Base-by-base conservation (phyloP, 2,113 vertebrate species). In the Psilopsiagon aymara region DNA sequence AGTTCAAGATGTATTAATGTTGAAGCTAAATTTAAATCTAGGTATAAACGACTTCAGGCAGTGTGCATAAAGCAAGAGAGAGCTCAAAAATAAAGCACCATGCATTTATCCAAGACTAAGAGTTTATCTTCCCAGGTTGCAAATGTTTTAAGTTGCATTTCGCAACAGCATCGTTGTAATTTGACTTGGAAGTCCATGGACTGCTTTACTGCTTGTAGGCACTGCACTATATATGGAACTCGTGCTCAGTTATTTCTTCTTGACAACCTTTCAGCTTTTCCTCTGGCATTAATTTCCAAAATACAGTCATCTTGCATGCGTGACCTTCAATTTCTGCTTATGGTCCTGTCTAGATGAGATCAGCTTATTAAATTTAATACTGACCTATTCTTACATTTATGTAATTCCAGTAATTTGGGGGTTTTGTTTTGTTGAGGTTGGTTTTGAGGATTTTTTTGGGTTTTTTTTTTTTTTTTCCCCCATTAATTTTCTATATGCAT, bases 11-110 rank as follows among this genome's bases (percentile, higher is more conserved):
- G 10, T 96, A 97, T 97, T 97, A 95, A 96, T 86, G 95, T 66
- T 95, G 96, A 97, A 94, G 95, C 92, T 89, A 91, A 90, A 95
- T 97, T 97, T 97, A 97, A 97, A 94, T 82, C 82, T 82, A 92
- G 68, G 76, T 95, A 88, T 60, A 95, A 95, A 90, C 0, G 2
- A 92, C 69, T 92, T 74, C 79, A 78, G 88, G 55, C 69, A 94
- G 64, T 14, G 66, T 86, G 23, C 66, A 33, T 70, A 94, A 84
- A 93, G 49, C 47, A 78, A 85, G 53, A 69, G 29, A 60, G 27
- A 76, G n/a, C 25, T 68, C 23, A 84, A 78, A 95, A 93, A 76
- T 35, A 89, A 94, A 92, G 49, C 33, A 55, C 35, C 2, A 1
- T 35, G 33, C n/a, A 35, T 83, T 95, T 91, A 33, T 68, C 66